These are phyloP conservation scores for Apis cerana DNA, from an alignment of 1,140 invertebrate species.

Conservation along the genomic window DNA sequence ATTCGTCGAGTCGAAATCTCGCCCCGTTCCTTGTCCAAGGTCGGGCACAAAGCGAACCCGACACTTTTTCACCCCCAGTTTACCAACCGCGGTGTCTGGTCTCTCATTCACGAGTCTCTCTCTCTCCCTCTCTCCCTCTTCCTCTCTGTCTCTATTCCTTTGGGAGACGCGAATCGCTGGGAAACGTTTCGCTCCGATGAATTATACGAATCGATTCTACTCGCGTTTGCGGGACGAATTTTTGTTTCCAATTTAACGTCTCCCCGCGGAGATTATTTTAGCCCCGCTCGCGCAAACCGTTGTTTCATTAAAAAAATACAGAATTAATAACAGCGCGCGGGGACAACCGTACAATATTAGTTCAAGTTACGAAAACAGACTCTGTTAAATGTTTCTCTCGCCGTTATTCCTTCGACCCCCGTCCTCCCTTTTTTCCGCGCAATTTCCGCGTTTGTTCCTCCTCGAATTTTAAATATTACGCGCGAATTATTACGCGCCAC, in stretches of 20 bases:
- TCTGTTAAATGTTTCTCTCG: conserved; percentile 20
- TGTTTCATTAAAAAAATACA: conserved; percentile 5
- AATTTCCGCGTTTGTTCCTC: neutral
- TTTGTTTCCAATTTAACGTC: conserved; percentile 11
- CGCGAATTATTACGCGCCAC: neutral
- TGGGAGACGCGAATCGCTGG: neutral
- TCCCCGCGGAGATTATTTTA: conserved; percentile 8
- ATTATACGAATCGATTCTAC: conserved; percentile 1
- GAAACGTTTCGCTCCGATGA: neutral
- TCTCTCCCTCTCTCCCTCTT: no score
- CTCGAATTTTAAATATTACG: neutral
- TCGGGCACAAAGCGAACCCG: conserved; percentile 5
- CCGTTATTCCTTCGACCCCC: conserved; percentile 6
- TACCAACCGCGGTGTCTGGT: neutral
- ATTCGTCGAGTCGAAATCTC: no score
- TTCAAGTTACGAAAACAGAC: neutral
- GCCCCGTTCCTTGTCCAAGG: neutral
- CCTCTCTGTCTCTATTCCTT: neutral
- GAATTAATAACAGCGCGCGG: conserved; percentile 3
- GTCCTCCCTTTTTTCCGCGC: neutral
- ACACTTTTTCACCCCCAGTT: conserved; percentile 8
- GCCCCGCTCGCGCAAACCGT: no score
- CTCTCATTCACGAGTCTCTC: neutral
- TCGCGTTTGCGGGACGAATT: neutral
- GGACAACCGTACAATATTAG: neutral